phyloP scores from a whole-genome alignment of 2,113 vertebrate species.

The Camelus dromedarius region DNA sequence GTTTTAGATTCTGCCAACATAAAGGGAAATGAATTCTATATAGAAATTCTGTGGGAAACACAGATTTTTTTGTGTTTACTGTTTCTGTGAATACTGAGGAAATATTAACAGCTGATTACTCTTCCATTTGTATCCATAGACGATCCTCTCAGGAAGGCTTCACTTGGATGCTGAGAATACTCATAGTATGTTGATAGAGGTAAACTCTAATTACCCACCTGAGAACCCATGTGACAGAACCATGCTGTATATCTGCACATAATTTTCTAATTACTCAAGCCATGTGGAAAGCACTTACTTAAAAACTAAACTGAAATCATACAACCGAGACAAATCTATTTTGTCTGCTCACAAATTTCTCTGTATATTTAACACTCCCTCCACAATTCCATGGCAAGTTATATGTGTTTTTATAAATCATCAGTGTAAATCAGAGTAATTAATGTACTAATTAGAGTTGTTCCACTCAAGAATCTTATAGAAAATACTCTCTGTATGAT shows the following conservation, averaged over 20 bases:
- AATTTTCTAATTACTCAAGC: constrained; percentile 22
- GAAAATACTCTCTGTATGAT: not conserved
- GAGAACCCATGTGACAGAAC: not conserved
- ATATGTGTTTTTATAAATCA: constrained; percentile 37
- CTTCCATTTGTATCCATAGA: not conserved
- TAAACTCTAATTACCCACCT: constrained; percentile 15
- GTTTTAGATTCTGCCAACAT: not conserved
- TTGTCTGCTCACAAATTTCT: constrained; percentile 45
- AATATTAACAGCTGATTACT: not conserved
- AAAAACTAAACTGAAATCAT: constrained; percentile 43
- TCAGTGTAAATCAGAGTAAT: constrained; percentile 27
- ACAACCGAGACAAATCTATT: constrained; percentile 51
- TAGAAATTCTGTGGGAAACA: not conserved
- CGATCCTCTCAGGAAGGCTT: constrained; percentile 2
- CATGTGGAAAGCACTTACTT: constrained; percentile 39
- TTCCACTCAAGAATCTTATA: not conserved
- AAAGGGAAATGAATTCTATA: not conserved
- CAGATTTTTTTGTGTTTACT: too few relatives aligned
- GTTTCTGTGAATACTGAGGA: too few relatives aligned
- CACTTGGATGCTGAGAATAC: not conserved
- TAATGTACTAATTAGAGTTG: not conserved
- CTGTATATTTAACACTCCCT: not conserved
- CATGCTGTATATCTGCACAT: not conserved
- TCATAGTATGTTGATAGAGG: not conserved
- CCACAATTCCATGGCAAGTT: constrained; percentile 37